Base-by-base conservation (phyloP, 2,113 vertebrate genomes). In the Gallinago undulata region DNA sequence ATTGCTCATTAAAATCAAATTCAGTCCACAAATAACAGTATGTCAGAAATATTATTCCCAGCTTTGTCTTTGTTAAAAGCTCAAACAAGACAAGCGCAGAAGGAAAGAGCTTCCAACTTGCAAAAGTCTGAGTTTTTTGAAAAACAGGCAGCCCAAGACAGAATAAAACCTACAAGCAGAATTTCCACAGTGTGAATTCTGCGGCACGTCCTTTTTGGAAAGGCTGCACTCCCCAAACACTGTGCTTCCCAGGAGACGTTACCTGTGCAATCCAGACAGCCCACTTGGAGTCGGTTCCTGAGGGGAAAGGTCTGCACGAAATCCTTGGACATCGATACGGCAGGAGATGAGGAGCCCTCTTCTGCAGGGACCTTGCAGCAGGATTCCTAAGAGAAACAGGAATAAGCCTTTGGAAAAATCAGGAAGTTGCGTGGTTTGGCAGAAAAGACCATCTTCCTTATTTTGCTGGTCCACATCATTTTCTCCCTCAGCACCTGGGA, bases 271-370 rank as follows among this genome's bases (percentile, higher is more conserved):
- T 67, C 22, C 10, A 2, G 51, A 66, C 18, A 70, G 31, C 37
- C 24, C 39, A 63, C 33, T 33, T 23, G 30, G 10, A 41, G 17
- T 35, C 76, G 74, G 59, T 4, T 70, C 80, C 51, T 1, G 0
- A 53, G 11, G 33, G 19, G 8, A 82, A 70, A 78, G 23, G 22
- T 77, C 39, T 50, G 41, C 35, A 41, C 0, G 1, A 84, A 57
- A 67, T 25, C 24, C 51, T 66, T 5, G 4, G 39, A 16, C 0
- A 8, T 1, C 6, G 28, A 45, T 45, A 56, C 0, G 3, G 19
- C 35, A 57, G 50, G n/a, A 77, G 33, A 13, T 0, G 1, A 60
- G 41, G 28, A 94, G 30, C 15, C 55, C 47, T 15, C 1, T 24
- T 48, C 55, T 62, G 41, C 9, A 1, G 27, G 19, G 41, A 28